phyloP scores from a whole-genome alignment of 1,140 invertebrate species.

The Drosophila mojavensis region DNA sequence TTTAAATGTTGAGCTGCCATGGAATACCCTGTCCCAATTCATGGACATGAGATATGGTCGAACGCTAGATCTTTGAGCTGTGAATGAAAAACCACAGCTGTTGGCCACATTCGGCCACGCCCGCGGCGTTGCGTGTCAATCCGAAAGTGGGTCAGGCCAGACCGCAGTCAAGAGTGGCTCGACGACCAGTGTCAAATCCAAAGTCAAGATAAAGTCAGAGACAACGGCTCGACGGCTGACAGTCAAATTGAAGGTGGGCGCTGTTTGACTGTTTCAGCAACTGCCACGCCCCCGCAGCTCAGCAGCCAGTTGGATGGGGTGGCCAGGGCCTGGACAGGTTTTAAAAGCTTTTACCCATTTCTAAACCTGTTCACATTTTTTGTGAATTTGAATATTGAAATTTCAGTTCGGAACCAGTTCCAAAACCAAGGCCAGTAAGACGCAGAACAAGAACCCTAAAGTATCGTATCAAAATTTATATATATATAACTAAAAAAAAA shows the following conservation, averaged over 20 bases:
- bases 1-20: neutral
- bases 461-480: conserved; percentile 29
- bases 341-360: conserved; percentile 19
- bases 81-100: conserved; percentile 28
- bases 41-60: conserved; percentile 1
- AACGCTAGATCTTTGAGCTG: conserved; percentile 5
- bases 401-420: conserved; percentile 21
- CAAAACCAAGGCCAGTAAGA: conserved; percentile 15
- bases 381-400: conserved; percentile 23
- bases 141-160: conserved; percentile 42
- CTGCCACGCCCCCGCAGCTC: conserved; percentile 34
- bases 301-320: neutral
- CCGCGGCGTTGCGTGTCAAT: conserved; percentile 24
- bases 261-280: conserved; percentile 9
- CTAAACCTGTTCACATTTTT: conserved; percentile 26
- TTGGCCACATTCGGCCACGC: conserved; percentile 21
- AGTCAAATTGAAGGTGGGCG: neutral
- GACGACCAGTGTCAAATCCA: conserved; percentile 27
- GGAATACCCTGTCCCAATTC: conserved; percentile 4
- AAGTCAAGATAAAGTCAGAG: conserved; percentile 29
- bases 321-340: conserved; percentile 23
- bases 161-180: conserved; percentile 13
- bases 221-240: neutral
- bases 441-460: conserved; percentile 38
- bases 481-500: too few species aligned